A percentile compares a stretch with the other conserved stretches of the same genome.
Evolutionary conservation across 35 echinoderm and acorn worm genomes (phyloP).

Genomic region (Lytechinus variegatus): DNA sequence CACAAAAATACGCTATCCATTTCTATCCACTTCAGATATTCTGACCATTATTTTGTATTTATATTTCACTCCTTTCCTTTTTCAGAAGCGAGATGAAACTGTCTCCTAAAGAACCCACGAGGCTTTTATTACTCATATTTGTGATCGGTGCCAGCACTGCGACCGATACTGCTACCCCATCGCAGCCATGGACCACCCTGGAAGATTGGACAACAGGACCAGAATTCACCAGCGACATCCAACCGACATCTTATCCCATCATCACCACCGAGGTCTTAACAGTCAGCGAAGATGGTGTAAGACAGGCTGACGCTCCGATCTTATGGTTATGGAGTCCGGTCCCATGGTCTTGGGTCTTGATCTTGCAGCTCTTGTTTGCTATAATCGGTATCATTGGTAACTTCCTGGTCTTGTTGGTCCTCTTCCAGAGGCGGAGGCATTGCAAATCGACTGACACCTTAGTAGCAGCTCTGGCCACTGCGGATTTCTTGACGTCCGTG

Average conservation of each 20-base stretch:
- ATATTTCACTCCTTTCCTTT: neutral
- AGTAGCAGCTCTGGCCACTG: neutral
- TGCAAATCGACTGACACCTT: neutral
- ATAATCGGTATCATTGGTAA: neutral
- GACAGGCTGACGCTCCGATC: neutral
- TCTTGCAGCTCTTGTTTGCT: neutral
- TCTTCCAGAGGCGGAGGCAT: neutral
- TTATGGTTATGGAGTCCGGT: neutral
- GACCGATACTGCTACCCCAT: neutral
- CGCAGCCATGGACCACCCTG: neutral
- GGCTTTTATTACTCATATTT: neutral
- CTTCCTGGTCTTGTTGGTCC: neutral
- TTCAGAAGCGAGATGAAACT: neutral
- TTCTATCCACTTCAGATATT: too few relatives aligned
- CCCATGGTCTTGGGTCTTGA: neutral
- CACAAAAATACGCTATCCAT: too few relatives aligned
- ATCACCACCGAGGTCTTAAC: neutral
- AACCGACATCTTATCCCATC: neutral
- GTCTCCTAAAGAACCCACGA: neutral
- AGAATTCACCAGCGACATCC: neutral
- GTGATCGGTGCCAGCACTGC: neutral
- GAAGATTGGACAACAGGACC: neutral
- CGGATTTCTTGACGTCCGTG: neutral
- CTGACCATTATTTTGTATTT: neutral
- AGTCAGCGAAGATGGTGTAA: neutral